Conservation (phyloP, 2,113 vertebrate genomes). For the Propithecus coquereli region DNA sequence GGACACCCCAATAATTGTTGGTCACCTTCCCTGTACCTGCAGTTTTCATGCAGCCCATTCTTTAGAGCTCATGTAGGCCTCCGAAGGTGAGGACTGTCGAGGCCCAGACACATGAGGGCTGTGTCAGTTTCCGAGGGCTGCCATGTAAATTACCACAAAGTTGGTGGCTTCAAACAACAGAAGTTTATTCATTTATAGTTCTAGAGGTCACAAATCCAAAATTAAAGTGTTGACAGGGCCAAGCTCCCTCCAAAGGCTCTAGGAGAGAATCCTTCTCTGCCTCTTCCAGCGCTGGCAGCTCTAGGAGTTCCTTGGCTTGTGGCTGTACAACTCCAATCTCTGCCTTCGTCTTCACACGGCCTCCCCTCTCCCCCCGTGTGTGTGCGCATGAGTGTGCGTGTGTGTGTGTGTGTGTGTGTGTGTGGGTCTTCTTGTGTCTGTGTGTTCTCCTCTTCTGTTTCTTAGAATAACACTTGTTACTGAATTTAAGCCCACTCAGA, state of each 20-base stretch:
- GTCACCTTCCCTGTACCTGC: not conserved
- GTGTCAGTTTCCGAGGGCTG: not conserved
- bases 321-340: not conserved
- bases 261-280: not conserved
- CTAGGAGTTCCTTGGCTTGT: not conserved
- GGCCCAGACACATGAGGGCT: not conserved
- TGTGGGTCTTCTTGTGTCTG: not conserved
- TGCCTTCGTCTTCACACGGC: not conserved
- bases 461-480: not conserved
- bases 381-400: not conserved
- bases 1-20: not conserved
- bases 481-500: too few relatives aligned
- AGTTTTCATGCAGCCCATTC: not conserved
- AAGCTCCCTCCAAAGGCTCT: fast-evolving
- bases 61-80: not conserved
- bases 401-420: not conserved
- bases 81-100: too few relatives aligned
- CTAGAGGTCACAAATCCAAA: not conserved
- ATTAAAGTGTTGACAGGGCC: not conserved
- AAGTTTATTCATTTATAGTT: not conserved
- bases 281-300: not conserved
- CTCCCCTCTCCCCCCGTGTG: not conserved
- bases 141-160: not conserved
- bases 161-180: not conserved
- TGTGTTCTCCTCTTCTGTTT: not conserved